A percentile compares a stretch with the other conserved stretches of the same genome.
phyloP scores from a whole-genome alignment of 2,113 vertebrate species.

The Dinomys branickii region DNA sequence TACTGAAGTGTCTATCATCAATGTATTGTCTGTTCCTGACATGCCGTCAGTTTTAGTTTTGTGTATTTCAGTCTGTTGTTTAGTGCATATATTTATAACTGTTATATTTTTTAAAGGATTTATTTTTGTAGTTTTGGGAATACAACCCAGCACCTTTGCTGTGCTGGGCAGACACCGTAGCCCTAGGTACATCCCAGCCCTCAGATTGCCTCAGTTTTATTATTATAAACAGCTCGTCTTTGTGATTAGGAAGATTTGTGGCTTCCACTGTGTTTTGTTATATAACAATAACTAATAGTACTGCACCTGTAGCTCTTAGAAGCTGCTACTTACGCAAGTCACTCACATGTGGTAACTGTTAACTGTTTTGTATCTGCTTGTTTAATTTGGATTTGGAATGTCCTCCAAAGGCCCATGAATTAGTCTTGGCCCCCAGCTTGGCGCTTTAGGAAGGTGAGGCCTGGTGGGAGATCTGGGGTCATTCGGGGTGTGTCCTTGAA shows the following conservation, averaged over 20 bases:
- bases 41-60: background rate
- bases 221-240: background rate
- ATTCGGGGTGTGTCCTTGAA: no score
- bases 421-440: background rate
- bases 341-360: background rate
- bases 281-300: no score
- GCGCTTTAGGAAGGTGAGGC: background rate
- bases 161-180: background rate
- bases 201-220: background rate
- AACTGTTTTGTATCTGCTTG: background rate
- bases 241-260: background rate
- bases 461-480: background rate
- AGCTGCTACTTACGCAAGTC: background rate
- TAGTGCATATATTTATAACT: background rate
- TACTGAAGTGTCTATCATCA: background rate
- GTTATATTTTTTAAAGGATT: background rate
- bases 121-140: background rate
- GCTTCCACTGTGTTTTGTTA: background rate
- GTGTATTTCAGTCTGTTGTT: background rate
- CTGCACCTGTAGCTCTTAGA: no score
- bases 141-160: background rate
- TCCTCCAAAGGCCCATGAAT: background rate
- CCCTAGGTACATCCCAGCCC: background rate
- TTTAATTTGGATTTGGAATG: background rate
- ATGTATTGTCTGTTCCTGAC: background rate